A percentile compares a stretch with the other conserved stretches of the same genome.
These are phyloP conservation scores for Apostichopus parvimensis DNA, from an alignment of 35 echinoderm and acorn worm species.

Conservation along the genomic window DNA sequence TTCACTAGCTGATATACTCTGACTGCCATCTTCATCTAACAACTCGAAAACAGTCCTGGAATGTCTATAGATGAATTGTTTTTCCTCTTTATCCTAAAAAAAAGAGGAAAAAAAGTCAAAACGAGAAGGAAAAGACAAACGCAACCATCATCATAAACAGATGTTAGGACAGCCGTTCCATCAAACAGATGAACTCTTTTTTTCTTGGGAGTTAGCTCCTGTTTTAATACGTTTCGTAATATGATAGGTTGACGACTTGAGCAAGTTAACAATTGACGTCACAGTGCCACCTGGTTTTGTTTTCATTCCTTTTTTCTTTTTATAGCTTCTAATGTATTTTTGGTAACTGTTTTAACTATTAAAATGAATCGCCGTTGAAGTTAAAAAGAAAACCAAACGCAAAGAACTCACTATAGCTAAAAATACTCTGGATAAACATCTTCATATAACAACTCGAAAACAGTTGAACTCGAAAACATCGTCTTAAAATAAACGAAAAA, in stretches of 20 bases:
- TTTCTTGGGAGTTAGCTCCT: too few relatives aligned
- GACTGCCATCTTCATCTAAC: slow-evolving; percentile 93
- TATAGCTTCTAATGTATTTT: too few relatives aligned
- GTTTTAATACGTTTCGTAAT: too few relatives aligned
- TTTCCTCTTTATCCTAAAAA: slow-evolving; percentile 94
- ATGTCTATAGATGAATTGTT: slow-evolving; percentile 98
- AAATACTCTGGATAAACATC: slow-evolving; percentile 92
- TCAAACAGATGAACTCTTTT: too few relatives aligned
- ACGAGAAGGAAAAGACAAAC: too few relatives aligned
- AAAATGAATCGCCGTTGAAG: slow-evolving; percentile 78
- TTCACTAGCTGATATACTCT: slow-evolving; percentile 94
- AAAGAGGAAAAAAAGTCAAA: not conserved
- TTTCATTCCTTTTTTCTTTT: too few relatives aligned
- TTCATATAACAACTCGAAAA: slow-evolving; percentile 94
- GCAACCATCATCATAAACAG: too few relatives aligned
- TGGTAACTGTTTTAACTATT: too few relatives aligned
- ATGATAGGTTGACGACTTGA: too few relatives aligned
- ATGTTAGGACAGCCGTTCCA: too few relatives aligned
- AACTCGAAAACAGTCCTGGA: slow-evolving; percentile 97
- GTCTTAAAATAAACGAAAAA: slow-evolving; percentile 53
- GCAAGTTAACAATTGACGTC: too few relatives aligned
- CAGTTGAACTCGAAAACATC: slow-evolving; percentile 88
- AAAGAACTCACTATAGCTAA: slow-evolving; percentile 87
- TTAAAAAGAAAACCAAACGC: slow-evolving; percentile 96
- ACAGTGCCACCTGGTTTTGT: too few relatives aligned